A percentile compares a stretch with the other conserved stretches of the same genome.
Evolutionary conservation across 2,797 vertebrate genomes (phyloP).

Genomic region (Mus minutoides): DNA sequence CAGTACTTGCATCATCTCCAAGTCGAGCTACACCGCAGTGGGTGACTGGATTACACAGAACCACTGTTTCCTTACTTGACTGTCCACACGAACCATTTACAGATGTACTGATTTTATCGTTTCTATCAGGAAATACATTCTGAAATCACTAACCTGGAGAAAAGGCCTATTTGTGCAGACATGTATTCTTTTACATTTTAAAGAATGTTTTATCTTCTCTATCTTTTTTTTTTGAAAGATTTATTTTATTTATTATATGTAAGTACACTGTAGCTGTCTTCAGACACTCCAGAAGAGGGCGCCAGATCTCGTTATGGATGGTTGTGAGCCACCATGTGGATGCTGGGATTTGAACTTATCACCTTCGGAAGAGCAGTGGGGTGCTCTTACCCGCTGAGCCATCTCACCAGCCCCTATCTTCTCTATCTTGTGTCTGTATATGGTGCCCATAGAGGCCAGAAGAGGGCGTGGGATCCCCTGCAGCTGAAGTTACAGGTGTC

Average conservation of each 20-base stretch:
- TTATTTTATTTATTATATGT: no score
- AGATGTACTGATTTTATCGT: conserved; percentile 22
- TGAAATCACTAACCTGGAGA: conserved; percentile 39
- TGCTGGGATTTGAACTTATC: no score
- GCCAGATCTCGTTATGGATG: no score
- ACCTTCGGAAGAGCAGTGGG: no score
- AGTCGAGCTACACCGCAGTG: not conserved
- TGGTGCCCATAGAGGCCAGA: not conserved
- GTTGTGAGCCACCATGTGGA: no score
- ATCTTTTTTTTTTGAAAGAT: no score
- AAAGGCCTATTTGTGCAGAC: not conserved
- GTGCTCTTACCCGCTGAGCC: no score
- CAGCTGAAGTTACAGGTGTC: not conserved
- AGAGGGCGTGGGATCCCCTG: not conserved
- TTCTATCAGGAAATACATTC: conserved; percentile 33
- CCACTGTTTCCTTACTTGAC: not conserved
- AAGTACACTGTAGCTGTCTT: no score
- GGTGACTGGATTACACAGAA: not conserved
- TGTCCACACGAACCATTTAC: conserved; percentile 5
- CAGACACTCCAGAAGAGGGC: no score
- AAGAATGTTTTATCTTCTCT: not conserved
- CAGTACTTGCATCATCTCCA: not conserved
- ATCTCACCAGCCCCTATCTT: no score
- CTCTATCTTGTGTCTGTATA: not conserved
- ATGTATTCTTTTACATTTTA: conserved; percentile 7